Conservation (phyloP, 2,113 vertebrate genomes). For the Oryzias woworae region DNA sequence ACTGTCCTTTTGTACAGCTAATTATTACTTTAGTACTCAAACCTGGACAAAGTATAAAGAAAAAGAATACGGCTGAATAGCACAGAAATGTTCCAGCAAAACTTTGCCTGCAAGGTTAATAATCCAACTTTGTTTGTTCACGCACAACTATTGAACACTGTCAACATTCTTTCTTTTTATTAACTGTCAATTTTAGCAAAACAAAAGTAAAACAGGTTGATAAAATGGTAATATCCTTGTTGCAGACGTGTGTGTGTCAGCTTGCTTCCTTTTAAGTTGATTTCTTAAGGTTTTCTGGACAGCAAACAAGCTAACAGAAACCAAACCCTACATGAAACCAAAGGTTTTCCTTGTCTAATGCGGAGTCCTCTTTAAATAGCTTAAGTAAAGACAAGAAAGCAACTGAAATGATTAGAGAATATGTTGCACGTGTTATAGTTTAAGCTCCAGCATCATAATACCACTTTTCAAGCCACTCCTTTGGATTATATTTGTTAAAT, state of each 20-base stretch:
- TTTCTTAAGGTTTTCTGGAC: slow-evolving; percentile 37
- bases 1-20: slow-evolving; percentile 45
- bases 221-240: slow-evolving; percentile 43
- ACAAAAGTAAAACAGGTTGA: slow-evolving; percentile 18
- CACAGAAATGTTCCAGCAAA: slow-evolving; percentile 5
- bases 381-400: background rate
- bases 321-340: slow-evolving; percentile 5
- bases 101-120: background rate
- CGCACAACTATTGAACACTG: background rate
- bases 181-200: slow-evolving; percentile 33
- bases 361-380: slow-evolving; percentile 12
- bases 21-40: slow-evolving; percentile 32
- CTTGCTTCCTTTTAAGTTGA: slow-evolving; percentile 48
- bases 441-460: slow-evolving; percentile 1
- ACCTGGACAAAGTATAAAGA: slow-evolving; percentile 19
- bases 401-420: background rate
- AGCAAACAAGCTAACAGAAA: slow-evolving; percentile 34
- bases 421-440: background rate
- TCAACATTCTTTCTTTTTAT: slow-evolving; percentile 1
- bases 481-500: slow-evolving; percentile 7
- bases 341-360: slow-evolving; percentile 5
- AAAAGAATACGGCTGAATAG: slow-evolving; percentile 17
- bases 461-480: background rate
- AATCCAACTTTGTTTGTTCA: background rate
- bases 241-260: slow-evolving; percentile 46